These are phyloP conservation scores for Leptinotarsa tumamoca DNA, from an alignment of 2,888 invertebrate species.

Conservation along the genomic window DNA sequence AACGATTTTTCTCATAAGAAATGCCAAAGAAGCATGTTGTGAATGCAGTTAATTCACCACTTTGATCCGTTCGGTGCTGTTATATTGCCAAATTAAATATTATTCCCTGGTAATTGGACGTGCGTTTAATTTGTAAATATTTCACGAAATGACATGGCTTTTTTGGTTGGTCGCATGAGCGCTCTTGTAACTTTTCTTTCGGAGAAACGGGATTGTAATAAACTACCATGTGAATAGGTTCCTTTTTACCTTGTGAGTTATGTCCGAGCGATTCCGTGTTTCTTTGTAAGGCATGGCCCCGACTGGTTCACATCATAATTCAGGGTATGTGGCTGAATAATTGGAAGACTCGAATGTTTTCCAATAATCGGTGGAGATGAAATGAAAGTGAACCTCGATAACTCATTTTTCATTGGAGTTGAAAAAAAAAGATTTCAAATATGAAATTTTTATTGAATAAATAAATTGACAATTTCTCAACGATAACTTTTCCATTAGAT, in stretches of 20 bases:
- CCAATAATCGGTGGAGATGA: too few relatives aligned
- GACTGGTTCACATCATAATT: not conserved
- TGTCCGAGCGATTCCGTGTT: not conserved
- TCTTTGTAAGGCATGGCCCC: not conserved
- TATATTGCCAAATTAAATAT: conserved; percentile 37
- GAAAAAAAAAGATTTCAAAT: too few relatives aligned
- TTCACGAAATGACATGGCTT: conserved; percentile 24
- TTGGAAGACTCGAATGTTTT: too few relatives aligned
- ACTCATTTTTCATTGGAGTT: too few relatives aligned
- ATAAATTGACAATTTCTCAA: too few relatives aligned
- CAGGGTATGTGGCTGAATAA: too few relatives aligned
- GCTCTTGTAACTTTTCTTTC: not conserved
- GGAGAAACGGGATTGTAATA: not conserved
- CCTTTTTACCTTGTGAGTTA: not conserved
- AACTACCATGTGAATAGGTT: not conserved
- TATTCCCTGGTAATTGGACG: conserved; percentile 35
- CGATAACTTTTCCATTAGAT: too few relatives aligned
- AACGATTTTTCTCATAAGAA: conserved; percentile 39
- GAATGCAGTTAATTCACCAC: conserved; percentile 33
- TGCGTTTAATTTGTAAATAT: conserved; percentile 31
- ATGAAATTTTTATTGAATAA: too few relatives aligned
- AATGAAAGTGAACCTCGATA: too few relatives aligned
- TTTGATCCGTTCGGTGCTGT: conserved; percentile 26
- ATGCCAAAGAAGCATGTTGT: conserved; percentile 34
- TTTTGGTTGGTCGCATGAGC: not conserved